Base-by-base conservation (phyloP, 37 sponge, comb jelly and placozoan species). In the Lycopodina hypogea region DNA sequence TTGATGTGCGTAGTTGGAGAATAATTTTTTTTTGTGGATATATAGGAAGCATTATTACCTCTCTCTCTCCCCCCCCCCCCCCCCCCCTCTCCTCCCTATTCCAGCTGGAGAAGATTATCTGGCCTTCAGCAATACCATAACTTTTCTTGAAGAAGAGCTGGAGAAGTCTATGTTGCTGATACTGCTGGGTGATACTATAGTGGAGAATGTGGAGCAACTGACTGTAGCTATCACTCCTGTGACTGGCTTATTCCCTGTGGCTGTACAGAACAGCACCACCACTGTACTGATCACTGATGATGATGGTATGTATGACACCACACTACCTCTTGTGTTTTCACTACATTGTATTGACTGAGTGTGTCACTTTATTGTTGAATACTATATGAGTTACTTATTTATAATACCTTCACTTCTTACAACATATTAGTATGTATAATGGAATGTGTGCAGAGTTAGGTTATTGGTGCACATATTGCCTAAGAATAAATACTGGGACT, bases 271-370 rank as follows among this genome's bases (percentile, higher is more conserved):
- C 34, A 64, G 26, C 52, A 42, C 51, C 3, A 62, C 53, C 2
- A 81, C 73, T 0, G 33, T 81, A 3, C 34, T 29, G 2, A 81
- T 81, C 53, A 63, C 11, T 23, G 82, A 81, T 33, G 64, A 81
- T 62, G 82, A 81, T 63, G 50, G 82, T 72, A 42, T 61, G 61
- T 50, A 51, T 8, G 2, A 35, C 6, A 55, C 26, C 56, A 9
- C 9, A 23, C 3, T 45, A 19, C n/a, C n/a, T 53, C 55, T 53
- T 12, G 19, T 26, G 4, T 23, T 60, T 26, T 7, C 24, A 60
- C 26, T n/a, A n/a, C n/a, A n/a, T n/a, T n/a, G n/a, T n/a, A n/a
- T n/a, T n/a, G n/a, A n/a, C n/a, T n/a, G n/a, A n/a, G n/a, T n/a
- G n/a, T n/a, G n/a, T n/a, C n/a, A n/a, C n/a, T n/a, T n/a, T n/a